phyloP scores from a whole-genome alignment of 2,113 vertebrate species.

The Erpornis zantholeuca region DNA sequence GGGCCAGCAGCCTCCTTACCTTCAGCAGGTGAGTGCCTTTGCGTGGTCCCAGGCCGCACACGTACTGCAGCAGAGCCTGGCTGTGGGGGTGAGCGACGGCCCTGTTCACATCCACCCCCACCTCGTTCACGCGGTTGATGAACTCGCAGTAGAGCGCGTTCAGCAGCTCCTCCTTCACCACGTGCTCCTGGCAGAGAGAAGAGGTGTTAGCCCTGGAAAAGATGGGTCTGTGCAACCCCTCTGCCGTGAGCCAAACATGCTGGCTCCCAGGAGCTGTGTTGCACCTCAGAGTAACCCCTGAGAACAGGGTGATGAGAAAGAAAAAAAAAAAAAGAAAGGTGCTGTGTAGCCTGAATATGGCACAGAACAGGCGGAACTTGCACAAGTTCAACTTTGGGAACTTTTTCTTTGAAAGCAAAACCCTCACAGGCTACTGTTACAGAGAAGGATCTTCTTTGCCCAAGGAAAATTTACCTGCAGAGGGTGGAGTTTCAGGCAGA shows the following conservation, averaged over 20 bases:
- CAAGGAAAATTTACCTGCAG: slow-evolving; percentile 81
- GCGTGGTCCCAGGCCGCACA: slow-evolving; percentile 93
- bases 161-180: slow-evolving; percentile 95
- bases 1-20: slow-evolving; percentile 70
- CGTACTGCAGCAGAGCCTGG: slow-evolving; percentile 94
- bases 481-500: slow-evolving; percentile 96
- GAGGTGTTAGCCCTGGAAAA: background rate
- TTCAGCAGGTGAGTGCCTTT: slow-evolving; percentile 96
- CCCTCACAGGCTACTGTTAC: background rate
- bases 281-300: background rate
- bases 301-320: background rate
- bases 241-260: background rate
- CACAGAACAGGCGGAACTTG: background rate
- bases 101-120: slow-evolving; percentile 96
- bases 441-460: background rate
- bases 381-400: background rate
- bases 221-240: background rate
- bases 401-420: background rate
- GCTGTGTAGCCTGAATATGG: background rate
- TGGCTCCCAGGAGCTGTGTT: background rate
- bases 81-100: slow-evolving; percentile 94
- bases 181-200: slow-evolving; percentile 84
- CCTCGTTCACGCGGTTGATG: slow-evolving; percentile 97
- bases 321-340: background rate
- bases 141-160: slow-evolving; percentile 93